These are phyloP conservation scores for Halocaridina rubra DNA, from an alignment of 2,888 invertebrate genomes.

Conservation along the genomic window DNA sequence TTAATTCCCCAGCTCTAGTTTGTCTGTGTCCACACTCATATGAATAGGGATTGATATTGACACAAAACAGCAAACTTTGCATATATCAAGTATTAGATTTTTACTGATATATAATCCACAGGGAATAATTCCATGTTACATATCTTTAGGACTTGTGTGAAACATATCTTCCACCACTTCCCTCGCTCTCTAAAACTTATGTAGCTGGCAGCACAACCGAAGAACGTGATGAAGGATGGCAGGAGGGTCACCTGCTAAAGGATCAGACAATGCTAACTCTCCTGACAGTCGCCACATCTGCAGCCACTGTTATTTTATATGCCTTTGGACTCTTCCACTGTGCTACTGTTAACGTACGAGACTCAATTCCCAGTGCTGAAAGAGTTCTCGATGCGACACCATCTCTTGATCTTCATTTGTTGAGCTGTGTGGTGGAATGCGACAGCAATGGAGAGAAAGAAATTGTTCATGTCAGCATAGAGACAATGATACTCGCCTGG, in stretches of 20 bases:
- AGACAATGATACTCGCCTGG: constrained; percentile 76
- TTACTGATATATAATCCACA: too few relatives aligned
- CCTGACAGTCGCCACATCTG: constrained; percentile 53
- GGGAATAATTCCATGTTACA: too few relatives aligned
- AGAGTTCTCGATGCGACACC: constrained; percentile 75
- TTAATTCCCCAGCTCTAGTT: too few relatives aligned
- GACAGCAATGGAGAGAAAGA: constrained; percentile 50
- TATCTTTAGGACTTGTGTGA: constrained; percentile 47
- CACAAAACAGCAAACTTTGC: too few relatives aligned
- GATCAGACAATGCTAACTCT: constrained; percentile 62
- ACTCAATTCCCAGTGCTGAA: constrained; percentile 29
- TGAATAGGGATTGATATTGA: too few relatives aligned
- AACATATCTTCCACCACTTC: constrained; percentile 62
- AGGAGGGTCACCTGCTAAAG: constrained; percentile 54
- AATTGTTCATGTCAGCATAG: constrained; percentile 69
- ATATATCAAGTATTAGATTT: too few relatives aligned
- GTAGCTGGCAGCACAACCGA: constrained; percentile 66
- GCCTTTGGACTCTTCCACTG: constrained; percentile 88
- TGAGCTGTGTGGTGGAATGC: constrained; percentile 76
- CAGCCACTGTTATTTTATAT: constrained; percentile 76
- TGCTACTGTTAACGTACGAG: constrained; percentile 75
- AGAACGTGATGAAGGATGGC: constrained; percentile 63
- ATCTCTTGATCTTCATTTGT: constrained; percentile 78
- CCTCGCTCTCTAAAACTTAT: constrained; percentile 68
- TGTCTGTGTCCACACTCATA: too few relatives aligned